These are phyloP conservation scores for Sciurus vulgaris DNA, from an alignment of 2,797 vertebrate genomes.

Conservation along the genomic window DNA sequence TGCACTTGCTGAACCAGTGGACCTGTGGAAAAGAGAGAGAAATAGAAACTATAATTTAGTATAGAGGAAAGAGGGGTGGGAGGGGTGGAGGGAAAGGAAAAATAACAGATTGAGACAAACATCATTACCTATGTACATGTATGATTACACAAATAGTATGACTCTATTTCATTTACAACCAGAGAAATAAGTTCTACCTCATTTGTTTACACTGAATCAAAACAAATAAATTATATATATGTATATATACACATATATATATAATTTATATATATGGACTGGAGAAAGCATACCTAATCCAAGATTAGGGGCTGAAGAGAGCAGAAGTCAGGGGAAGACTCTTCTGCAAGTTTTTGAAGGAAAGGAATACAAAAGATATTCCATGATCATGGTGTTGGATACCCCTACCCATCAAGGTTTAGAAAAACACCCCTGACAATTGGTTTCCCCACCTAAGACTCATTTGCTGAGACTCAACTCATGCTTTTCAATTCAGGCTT, in stretches of 20 bases:
- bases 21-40: neutral
- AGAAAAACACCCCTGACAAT: neutral
- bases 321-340: neutral
- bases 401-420: neutral
- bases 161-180: too few relatives aligned
- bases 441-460: neutral
- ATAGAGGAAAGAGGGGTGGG: too few relatives aligned
- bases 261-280: neutral
- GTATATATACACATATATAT: too few relatives aligned
- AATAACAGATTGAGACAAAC: too few relatives aligned
- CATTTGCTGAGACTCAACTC: neutral
- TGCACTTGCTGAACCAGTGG: neutral
- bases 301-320: neutral
- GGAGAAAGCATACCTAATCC: neutral
- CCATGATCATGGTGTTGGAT: neutral
- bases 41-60: neutral
- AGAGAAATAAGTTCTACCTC: too few relatives aligned
- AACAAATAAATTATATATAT: too few relatives aligned
- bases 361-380: neutral
- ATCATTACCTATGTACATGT: too few relatives aligned
- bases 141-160: too few relatives aligned
- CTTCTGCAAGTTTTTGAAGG: neutral
- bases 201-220: too few relatives aligned
- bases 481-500: neutral
- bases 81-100: too few relatives aligned